Evolutionary conservation across 2,797 vertebrate genomes (phyloP), one percentile per base, ranked within the genome.

Genomic region (Tenualosa ilisha): DNA sequence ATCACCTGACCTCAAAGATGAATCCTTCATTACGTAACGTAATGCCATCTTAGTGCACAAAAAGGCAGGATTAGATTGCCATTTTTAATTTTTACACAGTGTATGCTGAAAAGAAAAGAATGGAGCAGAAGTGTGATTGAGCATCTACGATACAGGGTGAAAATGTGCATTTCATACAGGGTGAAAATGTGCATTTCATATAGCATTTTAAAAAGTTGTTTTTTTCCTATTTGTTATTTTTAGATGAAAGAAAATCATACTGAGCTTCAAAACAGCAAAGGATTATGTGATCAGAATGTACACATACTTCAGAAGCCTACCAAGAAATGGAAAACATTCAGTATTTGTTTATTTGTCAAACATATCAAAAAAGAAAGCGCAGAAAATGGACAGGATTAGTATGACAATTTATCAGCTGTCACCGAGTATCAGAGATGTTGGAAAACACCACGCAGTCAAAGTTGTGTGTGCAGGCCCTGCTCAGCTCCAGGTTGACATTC

Each of bases 401-500:
- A 24, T 82, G 83, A 84, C 86, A 86, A 86, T 91, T 90, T 87
- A 88, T 91, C 90, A 63, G n/a, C 83, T 84, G 87, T 90, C 89
- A 89, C 59, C 84, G 84, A 84, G 17, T 88, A 85, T 87, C 89
- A 88, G 87, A 82, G 31, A 84, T 72, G 86, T 86, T 85, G 84
- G 72, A 88, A 92, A 89, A 88, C 86, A 87, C 85, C 84, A 81
- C 81, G 84, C 85, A 86, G 50, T 86, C 86, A 79, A 85, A 88
- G 85, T 87, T 51, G 50, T 51, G 50, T 51, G 50, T 84, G 83
- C 84, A 84, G 84, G 85, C 83, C 53, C 24, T 82, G 15, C 84
- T 89, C 88, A 90, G 61, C 89, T 91, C 84, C 86, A 72, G 83
- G 49, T 84, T 90, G 89, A 91, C 88, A 91, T 90, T 87, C 90